These are phyloP conservation scores for Stigmatopora nigra DNA, from an alignment of 2,113 vertebrate genomes.

Conservation along the genomic window DNA sequence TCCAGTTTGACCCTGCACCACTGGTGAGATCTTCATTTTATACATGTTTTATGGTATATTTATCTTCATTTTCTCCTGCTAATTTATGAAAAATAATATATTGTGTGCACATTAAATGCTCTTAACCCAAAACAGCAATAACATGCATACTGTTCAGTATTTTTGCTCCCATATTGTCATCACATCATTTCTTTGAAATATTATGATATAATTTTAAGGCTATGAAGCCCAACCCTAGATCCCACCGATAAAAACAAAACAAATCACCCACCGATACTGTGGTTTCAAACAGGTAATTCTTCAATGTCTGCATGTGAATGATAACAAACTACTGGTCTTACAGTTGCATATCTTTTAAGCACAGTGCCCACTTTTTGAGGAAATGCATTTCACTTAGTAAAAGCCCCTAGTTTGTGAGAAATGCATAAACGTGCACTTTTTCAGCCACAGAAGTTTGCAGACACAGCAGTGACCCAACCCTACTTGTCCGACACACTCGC, in stretches of 20 bases:
- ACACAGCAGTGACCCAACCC: slow-evolving; percentile 34
- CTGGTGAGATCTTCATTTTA: slow-evolving; percentile 67
- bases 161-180: too few species aligned
- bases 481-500: slow-evolving; percentile 41
- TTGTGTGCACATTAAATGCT: too few species aligned
- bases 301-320: not conserved
- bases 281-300: not conserved
- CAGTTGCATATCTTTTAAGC: not conserved
- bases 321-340: not conserved
- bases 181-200: too few species aligned
- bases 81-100: too few species aligned
- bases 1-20: slow-evolving; percentile 83
- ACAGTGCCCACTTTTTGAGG: not conserved
- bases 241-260: too few species aligned
- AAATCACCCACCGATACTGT: not conserved
- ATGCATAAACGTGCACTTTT: not conserved
- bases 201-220: too few species aligned
- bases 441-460: slow-evolving; percentile 24
- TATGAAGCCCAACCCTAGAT: too few species aligned
- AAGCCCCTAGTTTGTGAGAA: not conserved
- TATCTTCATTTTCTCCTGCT: not conserved
- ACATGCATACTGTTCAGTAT: too few species aligned
- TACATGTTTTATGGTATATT: not conserved
- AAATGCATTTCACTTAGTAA: not conserved
- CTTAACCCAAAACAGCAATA: too few species aligned